phyloP scores from a whole-genome alignment of 37 sponge, comb jelly and placozoan species.

The Agelas oroides region DNA sequence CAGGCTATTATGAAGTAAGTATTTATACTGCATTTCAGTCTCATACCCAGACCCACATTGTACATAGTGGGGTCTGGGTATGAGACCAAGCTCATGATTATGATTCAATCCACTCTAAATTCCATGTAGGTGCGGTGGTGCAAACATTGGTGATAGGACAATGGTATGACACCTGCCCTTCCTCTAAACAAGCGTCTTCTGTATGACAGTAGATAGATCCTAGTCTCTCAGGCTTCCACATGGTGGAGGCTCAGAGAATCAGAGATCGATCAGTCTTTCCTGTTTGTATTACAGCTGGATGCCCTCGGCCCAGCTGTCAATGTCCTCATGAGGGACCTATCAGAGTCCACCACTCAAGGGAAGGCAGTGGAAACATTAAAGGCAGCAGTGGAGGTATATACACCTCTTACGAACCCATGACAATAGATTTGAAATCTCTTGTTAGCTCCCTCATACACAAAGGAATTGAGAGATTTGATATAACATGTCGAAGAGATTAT shows the following conservation, averaged over 20 bases:
- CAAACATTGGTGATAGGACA: slow-evolving; percentile 79
- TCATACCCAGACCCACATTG: too few relatives aligned
- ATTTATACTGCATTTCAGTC: neutral
- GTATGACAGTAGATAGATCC: too few relatives aligned
- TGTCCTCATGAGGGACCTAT: slow-evolving; percentile 20
- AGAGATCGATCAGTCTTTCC: neutral
- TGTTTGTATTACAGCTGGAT: slow-evolving; percentile 38
- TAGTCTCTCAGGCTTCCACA: too few relatives aligned
- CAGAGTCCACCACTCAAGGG: neutral
- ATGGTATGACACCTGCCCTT: slow-evolving; percentile 55
- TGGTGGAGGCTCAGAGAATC: too few relatives aligned
- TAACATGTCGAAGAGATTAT: too few relatives aligned
- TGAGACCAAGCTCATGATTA: too few relatives aligned
- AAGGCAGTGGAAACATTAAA: neutral
- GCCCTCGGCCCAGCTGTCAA: slow-evolving; percentile 51
- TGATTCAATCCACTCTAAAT: too few relatives aligned
- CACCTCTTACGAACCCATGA: too few relatives aligned
- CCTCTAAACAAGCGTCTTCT: neutral
- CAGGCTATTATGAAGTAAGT: slow-evolving; percentile 63
- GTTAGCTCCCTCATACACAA: too few relatives aligned
- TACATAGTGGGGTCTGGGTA: too few relatives aligned
- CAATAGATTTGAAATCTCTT: too few relatives aligned
- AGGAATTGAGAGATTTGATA: too few relatives aligned
- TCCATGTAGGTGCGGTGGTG: slow-evolving; percentile 76
- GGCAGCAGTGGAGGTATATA: slow-evolving; percentile 20